Evolutionary conservation across 2,797 vertebrate genomes (phyloP), one percentile per base, ranked within the genome.

Genomic region (Momotus momota): DNA sequence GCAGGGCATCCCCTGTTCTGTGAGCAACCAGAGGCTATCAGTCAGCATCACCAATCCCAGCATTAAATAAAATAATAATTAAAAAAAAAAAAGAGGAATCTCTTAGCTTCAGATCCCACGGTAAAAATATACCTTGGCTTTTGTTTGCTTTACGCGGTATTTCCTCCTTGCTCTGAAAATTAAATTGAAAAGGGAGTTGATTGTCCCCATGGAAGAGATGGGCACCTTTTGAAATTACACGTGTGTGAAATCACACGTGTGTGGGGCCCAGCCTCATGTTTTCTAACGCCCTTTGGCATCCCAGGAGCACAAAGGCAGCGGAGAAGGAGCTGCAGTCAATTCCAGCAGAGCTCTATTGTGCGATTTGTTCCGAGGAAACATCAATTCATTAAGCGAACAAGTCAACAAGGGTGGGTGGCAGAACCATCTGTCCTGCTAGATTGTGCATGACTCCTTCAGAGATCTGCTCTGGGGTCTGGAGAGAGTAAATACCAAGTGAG

Each of bases 111-210:
- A 41, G 65, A 55, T 66, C 69, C 40, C 7, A 0, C 54, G 79
- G 74, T 81, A 93, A 91, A 96, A 95, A 91, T 86, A 85, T 2
- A 58, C 61, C 43, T 54, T 49, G 67, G 54, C 43, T 93, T 96
- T 81, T 96, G 62, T 81, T 90, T 84, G 78, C 20, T 79, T 65
- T 41, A 2, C 33, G 62, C 72, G 48, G 23, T 20, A 13, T 79
- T 90, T 94, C 65, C 82, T 91, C 46, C 88, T 82, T 7, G 4
- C 35, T 1, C 25, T 79, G 91, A 75, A 83, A 93, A 81, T 49
- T 15, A 93, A 86, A 95, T 81, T 84, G 89, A 26, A 65, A 74
- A 45, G 82, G 66, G 94, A 90, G 38, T 20, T 91, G 29, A 6
- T 70, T 58, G 65, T 93, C 82, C 81, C 79, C 20, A 2, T 33